These are phyloP conservation scores for Chymomyza costata DNA, from an alignment of 1,140 invertebrate species.

Conservation along the genomic window DNA sequence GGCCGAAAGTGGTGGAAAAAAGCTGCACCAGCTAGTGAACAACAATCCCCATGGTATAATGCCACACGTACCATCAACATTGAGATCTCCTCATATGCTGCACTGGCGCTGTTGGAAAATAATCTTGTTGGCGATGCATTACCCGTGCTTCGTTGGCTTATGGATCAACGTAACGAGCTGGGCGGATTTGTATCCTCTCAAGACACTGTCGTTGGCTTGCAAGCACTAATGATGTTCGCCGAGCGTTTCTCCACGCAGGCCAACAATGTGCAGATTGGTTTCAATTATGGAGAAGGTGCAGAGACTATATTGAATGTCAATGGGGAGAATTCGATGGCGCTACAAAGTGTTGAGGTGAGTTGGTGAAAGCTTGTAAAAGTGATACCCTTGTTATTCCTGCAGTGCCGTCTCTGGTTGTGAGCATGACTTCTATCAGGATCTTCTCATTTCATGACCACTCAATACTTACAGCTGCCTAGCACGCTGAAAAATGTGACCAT, in stretches of 20 bases:
- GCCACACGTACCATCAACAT: constrained; percentile 86
- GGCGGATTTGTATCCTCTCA: constrained; percentile 87
- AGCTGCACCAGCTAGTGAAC: constrained; percentile 77
- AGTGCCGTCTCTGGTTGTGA: background rate
- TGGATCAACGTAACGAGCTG: constrained; percentile 85
- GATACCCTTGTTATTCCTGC: too few relatives aligned
- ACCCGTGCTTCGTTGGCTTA: constrained; percentile 89
- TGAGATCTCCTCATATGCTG: constrained; percentile 91
- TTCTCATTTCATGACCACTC: too few relatives aligned
- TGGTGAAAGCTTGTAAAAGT: constrained; percentile 78
- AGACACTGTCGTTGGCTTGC: constrained; percentile 85
- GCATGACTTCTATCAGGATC: too few relatives aligned
- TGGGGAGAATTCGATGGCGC: constrained; percentile 82
- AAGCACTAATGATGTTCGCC: constrained; percentile 83
- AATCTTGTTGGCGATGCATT: constrained; percentile 83
- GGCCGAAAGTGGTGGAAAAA: constrained; percentile 86
- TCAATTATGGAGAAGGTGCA: constrained; percentile 78
- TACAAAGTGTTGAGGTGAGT: constrained; percentile 78
- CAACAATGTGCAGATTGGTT: constrained; percentile 78
- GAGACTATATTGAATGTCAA: constrained; percentile 82
- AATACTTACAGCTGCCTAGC: constrained; percentile 48
- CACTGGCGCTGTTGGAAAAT: constrained; percentile 81
- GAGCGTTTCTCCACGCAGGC: constrained; percentile 78
- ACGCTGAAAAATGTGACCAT: constrained; percentile 78
- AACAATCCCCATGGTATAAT: constrained; percentile 84